Percentiles rank a stretch among this genome's conserved stretches.
phyloP scores from a whole-genome alignment of 2,797 vertebrate genomes.

The Oryzias sinensis region DNA sequence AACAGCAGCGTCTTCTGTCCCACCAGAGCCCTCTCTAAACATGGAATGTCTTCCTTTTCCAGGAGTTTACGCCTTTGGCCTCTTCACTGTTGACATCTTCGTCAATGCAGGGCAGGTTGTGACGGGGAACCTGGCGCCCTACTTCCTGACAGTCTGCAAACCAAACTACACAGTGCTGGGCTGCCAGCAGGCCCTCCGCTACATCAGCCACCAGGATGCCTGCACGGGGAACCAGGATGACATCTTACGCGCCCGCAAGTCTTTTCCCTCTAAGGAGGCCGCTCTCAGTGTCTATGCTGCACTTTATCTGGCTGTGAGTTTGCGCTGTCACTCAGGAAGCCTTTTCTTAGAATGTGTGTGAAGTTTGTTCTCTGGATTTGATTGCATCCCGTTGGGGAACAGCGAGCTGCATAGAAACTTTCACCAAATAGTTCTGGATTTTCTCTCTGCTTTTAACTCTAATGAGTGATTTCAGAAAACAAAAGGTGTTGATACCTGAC shows the following conservation, averaged over 20 bases:
- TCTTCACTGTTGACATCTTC: slow-evolving; percentile 98
- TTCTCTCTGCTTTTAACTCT: no score
- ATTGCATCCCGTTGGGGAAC: no score
- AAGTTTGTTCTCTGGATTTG: no score
- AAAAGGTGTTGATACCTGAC: no score
- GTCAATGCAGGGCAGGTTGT: slow-evolving; percentile 98
- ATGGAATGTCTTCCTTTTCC: slow-evolving; percentile 33
- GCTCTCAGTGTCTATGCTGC: slow-evolving; percentile 93
- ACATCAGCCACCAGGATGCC: slow-evolving; percentile 92
- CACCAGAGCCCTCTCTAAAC: background rate
- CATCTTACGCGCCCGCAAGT: slow-evolving; percentile 90
- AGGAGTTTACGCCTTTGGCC: slow-evolving; percentile 97
- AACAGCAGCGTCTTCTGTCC: no score
- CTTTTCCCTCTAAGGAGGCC: slow-evolving; percentile 97
- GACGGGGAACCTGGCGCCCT: slow-evolving; percentile 95
- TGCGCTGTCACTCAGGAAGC: no score
- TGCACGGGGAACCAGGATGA: slow-evolving; percentile 95
- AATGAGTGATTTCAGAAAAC: no score
- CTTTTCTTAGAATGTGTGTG: no score
- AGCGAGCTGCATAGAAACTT: no score
- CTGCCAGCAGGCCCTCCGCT: slow-evolving; percentile 92
- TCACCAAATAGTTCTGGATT: no score
- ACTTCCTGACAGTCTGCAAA: slow-evolving; percentile 96
- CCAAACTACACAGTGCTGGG: slow-evolving; percentile 97
- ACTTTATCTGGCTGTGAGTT: slow-evolving; percentile 92